Evolutionary conservation across 1,140 invertebrate genomes (phyloP).

Genomic region (Drosophila teissieri): DNA sequence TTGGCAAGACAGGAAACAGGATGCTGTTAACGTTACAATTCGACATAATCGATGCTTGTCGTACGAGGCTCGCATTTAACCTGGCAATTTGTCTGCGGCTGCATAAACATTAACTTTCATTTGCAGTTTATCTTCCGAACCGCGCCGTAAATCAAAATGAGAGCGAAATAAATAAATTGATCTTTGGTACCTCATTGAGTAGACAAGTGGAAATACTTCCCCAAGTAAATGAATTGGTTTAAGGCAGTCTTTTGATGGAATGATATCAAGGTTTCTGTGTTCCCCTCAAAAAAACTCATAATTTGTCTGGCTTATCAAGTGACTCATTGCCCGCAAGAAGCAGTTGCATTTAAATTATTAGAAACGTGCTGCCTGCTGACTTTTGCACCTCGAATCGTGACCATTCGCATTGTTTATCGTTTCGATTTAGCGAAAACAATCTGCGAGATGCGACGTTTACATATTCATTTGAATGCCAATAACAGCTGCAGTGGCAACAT

Average conservation of each 20-base stretch:
- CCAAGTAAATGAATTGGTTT: no score
- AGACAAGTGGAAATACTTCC: no score
- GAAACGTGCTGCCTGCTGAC: constrained; percentile 62
- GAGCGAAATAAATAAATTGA: constrained; percentile 17
- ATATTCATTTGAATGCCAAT: constrained; percentile 82
- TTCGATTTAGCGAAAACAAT: constrained; percentile 55
- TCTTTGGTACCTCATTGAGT: background rate
- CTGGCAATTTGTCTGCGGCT: constrained; percentile 74
- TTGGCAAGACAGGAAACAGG: constrained; percentile 71
- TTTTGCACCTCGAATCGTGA: constrained; percentile 40
- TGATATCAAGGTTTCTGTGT: no score
- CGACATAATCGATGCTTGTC: constrained; percentile 82
- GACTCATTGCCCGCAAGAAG: constrained; percentile 32
- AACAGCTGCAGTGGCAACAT: constrained; percentile 57
- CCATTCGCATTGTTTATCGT: constrained; percentile 36
- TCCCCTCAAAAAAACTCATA: background rate
- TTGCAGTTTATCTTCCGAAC: constrained; percentile 68
- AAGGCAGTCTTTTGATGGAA: no score
- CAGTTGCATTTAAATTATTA: constrained; percentile 16
- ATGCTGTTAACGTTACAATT: constrained; percentile 81
- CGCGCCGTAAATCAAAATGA: constrained; percentile 56
- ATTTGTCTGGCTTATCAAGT: constrained; percentile 21
- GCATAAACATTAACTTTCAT: constrained; percentile 78
- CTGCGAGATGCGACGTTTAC: constrained; percentile 59
- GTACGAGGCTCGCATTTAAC: constrained; percentile 78